Base-by-base conservation (phyloP, 1,140 invertebrate genomes). In the Ceratina australensis region DNA sequence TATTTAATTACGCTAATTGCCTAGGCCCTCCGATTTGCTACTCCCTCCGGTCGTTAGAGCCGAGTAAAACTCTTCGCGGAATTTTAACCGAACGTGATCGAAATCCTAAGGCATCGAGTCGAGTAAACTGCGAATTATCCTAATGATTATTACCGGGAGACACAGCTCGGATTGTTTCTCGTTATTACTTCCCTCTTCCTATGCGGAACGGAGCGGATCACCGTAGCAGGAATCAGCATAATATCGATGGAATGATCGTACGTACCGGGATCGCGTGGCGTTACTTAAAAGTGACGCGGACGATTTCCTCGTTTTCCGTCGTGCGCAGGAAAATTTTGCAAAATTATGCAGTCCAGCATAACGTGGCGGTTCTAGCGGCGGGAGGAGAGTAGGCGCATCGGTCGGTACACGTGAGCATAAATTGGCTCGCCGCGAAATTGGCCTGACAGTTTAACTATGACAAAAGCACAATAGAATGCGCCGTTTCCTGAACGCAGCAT, bases 371-470 rank as follows among this genome's bases (percentile, higher is more conserved):
- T 65, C 59, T n/a, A n/a, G 24, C 22, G 61, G 20, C 47, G 64
- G 68, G 64, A 59, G 65, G 13, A 71, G 74, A 75, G 80, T 69
- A 60, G 42, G 67, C 42, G 22, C 71, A 84, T 84, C 78, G 78
- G 78, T 84, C 78, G 78, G 78, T 72, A 81, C 83, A 74, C 79
- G 80, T 76, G 71, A 86, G 80, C 74, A 84, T 86, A 88, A 89
- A 90, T 88, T 84, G 84, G 79, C 82, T 77, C 79, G 79, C 88
- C 81, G 88, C 85, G 80, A 90, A 91, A 92, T 90, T 89, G 85
- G 86, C 85, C 86, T 90, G 91, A 91, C 91, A 91, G 90, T 91
- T 92, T 91, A 92, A 90, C 90, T 91, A 92, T 91, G 90, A 91
- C 90, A 91, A 90, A 91, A 87, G 87, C 86, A 92, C 91, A 92